These are phyloP conservation scores for Sisyra terminalis DNA, from an alignment of 2,888 invertebrate genomes.

Conservation along the genomic window DNA sequence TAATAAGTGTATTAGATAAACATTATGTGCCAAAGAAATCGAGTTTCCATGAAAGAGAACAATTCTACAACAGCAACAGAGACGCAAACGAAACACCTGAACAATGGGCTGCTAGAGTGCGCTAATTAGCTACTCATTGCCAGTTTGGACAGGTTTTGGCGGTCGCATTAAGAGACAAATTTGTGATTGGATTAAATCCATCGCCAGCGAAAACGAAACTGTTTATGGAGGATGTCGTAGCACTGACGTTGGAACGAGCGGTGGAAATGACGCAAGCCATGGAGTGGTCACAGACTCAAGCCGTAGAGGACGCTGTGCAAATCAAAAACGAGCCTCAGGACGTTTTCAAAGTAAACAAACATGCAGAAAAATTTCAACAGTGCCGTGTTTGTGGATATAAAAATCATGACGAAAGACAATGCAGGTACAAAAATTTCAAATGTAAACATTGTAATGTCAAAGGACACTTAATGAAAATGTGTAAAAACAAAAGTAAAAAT, in stretches of 20 bases:
- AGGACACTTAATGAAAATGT: too few relatives aligned
- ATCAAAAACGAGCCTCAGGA: too few relatives aligned
- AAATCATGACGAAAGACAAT: too few relatives aligned
- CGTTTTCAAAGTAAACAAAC: conserved; percentile 2
- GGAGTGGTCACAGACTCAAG: too few relatives aligned
- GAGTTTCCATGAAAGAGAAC: background rate
- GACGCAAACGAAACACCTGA: background rate
- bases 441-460: too few relatives aligned
- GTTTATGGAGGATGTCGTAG: conserved; percentile 11
- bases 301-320: too few relatives aligned
- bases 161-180: conserved; percentile 8
- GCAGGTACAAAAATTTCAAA: too few relatives aligned
- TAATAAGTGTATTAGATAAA: background rate
- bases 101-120: conserved; percentile 11
- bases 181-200: conserved; percentile 2
- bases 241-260: conserved; percentile 11
- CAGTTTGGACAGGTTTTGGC: conserved; percentile 9
- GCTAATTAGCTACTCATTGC: conserved; percentile 10
- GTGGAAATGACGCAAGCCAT: conserved; percentile 11
- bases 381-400: background rate
- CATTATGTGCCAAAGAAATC: too few relatives aligned
- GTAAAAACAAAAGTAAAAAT: too few relatives aligned
- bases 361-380: background rate
- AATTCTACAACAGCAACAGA: background rate
- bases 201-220: conserved; percentile 11